These are phyloP conservation scores for Tachina fera DNA, from an alignment of 2,888 invertebrate species.

Conservation along the genomic window DNA sequence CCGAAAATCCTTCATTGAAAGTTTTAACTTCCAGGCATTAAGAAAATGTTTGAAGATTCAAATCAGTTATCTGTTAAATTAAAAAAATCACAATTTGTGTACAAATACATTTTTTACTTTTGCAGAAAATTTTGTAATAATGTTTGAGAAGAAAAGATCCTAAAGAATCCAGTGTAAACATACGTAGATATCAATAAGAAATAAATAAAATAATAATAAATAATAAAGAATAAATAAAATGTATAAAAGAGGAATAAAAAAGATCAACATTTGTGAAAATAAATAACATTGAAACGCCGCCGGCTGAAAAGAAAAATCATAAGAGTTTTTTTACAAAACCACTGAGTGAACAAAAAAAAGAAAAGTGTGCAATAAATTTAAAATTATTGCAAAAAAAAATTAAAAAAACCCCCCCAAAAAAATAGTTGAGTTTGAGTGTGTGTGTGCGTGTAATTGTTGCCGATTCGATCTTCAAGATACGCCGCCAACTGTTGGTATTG, in stretches of 20 bases:
- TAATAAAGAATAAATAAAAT: no score
- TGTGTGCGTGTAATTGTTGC: constrained; percentile 18
- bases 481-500: no score
- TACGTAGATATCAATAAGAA: constrained; percentile 14
- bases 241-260: background rate
- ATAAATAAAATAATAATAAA: no score
- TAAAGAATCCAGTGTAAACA: constrained; percentile 9
- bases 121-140: constrained; percentile 40
- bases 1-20: background rate
- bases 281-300: constrained; percentile 17
- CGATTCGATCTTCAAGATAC: constrained; percentile 7
- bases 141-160: background rate
- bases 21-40: background rate
- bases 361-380: constrained; percentile 50
- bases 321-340: background rate
- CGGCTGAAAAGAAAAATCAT: background rate
- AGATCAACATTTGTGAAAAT: constrained; percentile 23
- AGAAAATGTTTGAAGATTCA: constrained; percentile 24
- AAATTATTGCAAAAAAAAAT: constrained; percentile 19
- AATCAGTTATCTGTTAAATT: background rate
- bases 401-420: constrained; percentile 4
- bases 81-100: background rate
- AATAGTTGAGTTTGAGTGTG: background rate
- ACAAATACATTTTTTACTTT: background rate
- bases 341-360: background rate